Conservation (phyloP, 2,113 vertebrate genomes). For the Gadus chalcogrammus region DNA sequence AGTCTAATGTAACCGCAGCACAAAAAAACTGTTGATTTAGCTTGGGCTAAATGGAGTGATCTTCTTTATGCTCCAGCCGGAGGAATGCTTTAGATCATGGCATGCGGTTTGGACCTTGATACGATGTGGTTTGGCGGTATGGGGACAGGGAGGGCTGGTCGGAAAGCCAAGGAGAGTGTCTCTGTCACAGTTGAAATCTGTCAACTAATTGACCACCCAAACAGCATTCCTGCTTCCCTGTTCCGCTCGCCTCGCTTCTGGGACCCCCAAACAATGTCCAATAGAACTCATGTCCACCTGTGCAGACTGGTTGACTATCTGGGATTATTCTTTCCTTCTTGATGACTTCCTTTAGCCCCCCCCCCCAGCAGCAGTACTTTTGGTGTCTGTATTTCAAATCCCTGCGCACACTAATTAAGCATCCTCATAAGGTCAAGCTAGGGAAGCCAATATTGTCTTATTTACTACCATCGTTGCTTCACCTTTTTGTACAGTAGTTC, state of each 20-base stretch:
- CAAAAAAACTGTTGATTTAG: constrained; percentile 46
- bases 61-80: constrained; percentile 44
- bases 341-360: constrained; percentile 13
- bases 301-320: constrained; percentile 65
- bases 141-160: constrained; percentile 39
- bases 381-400: constrained; percentile 43
- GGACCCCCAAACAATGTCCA: constrained; percentile 23
- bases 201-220: constrained; percentile 74
- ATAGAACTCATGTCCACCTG: background rate
- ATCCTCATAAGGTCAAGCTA: constrained; percentile 52
- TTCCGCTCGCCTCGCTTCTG: constrained; percentile 12
- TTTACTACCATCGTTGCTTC: constrained; percentile 29
- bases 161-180: constrained; percentile 32
- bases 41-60: constrained; percentile 49
- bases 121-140: constrained; percentile 56
- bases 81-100: constrained; percentile 63
- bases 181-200: constrained; percentile 69
- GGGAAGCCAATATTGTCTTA: constrained; percentile 55
- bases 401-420: constrained; percentile 53
- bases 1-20: constrained; percentile 46
- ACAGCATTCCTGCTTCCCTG: constrained; percentile 50
- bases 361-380: background rate
- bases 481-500: constrained; percentile 30
- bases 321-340: no score
- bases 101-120: constrained; percentile 58